Base-by-base conservation (phyloP, 2,797 vertebrate genomes). In the Chaetodon trifasciatus region DNA sequence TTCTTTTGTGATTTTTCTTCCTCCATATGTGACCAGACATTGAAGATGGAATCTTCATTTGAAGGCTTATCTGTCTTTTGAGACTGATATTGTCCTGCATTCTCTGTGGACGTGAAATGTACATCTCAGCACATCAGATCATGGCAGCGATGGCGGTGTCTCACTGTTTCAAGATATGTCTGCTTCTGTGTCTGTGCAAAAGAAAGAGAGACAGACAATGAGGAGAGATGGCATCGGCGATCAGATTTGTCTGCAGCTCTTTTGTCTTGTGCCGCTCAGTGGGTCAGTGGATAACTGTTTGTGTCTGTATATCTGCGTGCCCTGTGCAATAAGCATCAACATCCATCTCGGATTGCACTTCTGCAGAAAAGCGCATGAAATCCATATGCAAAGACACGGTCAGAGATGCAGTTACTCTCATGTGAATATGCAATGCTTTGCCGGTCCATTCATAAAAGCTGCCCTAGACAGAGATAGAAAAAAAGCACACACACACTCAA, bases 61-160 rank as follows among this genome's bases (percentile, higher is more conserved):
- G 58, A 81, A 70, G 70, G 53, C 82, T 88, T 88, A 84, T 84
- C 82, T 77, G 58, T 83, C 83, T 75, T 86, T 82, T 79, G 52
- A 82, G 76, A 46, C 81, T 64, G 74, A 82, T 86, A 83, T 81
- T 80, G 74, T 81, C 60, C 78, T 81, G 64, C 50, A 74, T 74
- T 79, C 74, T 79, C 39, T 60, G 60, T 62, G 64, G 82, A 84
- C 81, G 58, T 81, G 82, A 90, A 89, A 88, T 88, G 74, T 80
- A 85, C 83, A 84, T 88, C 85, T 86, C 72, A 63, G 67, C 78
- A 79, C 79, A 85, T 87, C 86, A 82, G 77, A 88, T 90, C 74
- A 62, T 42, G 49, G 52, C 79, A 49, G 58, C 50, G 76, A 83
- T 52, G 76, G 44, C 19, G 37, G 42, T 32, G 65, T 87, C 72